Conservation (phyloP, 2,888 invertebrate species). For the Choristoneura rosaceana region DNA sequence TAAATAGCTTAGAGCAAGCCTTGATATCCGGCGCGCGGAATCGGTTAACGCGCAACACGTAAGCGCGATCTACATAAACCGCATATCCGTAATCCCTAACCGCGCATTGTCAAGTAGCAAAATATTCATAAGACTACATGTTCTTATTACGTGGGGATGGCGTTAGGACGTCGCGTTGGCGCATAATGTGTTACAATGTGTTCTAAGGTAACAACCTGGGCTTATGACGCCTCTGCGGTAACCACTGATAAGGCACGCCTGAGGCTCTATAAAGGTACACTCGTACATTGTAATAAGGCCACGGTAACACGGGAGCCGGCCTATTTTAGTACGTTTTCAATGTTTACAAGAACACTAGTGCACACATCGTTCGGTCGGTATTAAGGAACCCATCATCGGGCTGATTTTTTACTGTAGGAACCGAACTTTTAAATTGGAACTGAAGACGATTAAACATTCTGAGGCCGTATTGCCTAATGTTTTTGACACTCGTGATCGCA, state of each 20-base stretch:
- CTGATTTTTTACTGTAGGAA: background rate
- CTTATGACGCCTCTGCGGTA: constrained; percentile 75
- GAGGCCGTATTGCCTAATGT: too few species aligned
- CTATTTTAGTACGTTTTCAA: constrained; percentile 55
- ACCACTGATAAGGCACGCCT: constrained; percentile 80
- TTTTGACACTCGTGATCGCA: too few species aligned
- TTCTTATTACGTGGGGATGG: constrained; percentile 75
- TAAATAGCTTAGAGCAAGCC: constrained; percentile 34
- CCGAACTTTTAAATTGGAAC: background rate
- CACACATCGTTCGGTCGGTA: constrained; percentile 26
- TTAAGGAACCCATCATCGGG: constrained; percentile 19
- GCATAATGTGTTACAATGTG: constrained; percentile 82
- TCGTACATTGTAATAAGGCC: constrained; percentile 77
- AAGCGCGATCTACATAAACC: constrained; percentile 39
- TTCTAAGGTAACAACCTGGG: constrained; percentile 80
- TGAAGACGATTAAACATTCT: background rate
- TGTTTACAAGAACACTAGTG: constrained; percentile 59
- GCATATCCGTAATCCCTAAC: constrained; percentile 60
- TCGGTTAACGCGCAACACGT: constrained; percentile 27
- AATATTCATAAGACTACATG: constrained; percentile 76
- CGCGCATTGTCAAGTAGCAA: constrained; percentile 64
- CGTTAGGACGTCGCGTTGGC: constrained; percentile 69
- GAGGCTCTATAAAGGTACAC: constrained; percentile 73
- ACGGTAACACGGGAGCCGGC: constrained; percentile 58
- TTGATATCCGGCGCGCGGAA: constrained; percentile 49